These are phyloP conservation scores for Nebria salina DNA, from an alignment of 2,888 invertebrate genomes.

Conservation along the genomic window DNA sequence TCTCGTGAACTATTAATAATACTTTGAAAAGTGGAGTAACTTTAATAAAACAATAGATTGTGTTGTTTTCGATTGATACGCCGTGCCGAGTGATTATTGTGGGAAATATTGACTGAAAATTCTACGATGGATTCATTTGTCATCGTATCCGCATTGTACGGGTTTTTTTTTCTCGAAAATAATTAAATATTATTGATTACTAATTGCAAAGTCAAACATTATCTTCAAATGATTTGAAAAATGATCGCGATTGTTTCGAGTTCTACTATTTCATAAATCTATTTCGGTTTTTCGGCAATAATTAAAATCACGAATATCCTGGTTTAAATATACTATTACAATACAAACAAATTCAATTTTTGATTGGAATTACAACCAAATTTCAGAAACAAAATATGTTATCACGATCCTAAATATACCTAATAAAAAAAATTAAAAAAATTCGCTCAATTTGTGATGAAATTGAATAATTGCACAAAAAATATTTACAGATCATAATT, in stretches of 20 bases:
- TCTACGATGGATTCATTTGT: not conserved
- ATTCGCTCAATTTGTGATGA: not conserved
- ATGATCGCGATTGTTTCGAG: no score
- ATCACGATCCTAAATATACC: not conserved
- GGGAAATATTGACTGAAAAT: not conserved
- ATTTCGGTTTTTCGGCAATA: no score
- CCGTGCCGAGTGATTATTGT: not conserved
- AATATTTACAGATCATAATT: not conserved
- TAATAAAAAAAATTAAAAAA: not conserved
- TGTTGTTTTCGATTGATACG: not conserved
- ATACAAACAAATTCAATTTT: not conserved
- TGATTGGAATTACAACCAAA: not conserved
- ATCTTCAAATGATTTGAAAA: no score
- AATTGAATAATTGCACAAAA: not conserved
- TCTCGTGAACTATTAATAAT: slow-evolving; percentile 35
- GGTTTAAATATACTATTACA: not conserved
- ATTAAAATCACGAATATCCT: no score
- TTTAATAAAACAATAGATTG: not conserved
- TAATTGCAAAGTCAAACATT: not conserved
- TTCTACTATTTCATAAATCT: no score
- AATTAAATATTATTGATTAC: not conserved
- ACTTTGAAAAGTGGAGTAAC: not conserved
- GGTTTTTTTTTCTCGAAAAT: not conserved
- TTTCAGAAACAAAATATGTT: not conserved
- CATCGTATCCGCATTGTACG: not conserved